Percentiles rank a stretch among this genome's conserved stretches.
These are phyloP conservation scores for Troides aeacus DNA, from an alignment of 2,888 invertebrate species.

Conservation along the genomic window DNA sequence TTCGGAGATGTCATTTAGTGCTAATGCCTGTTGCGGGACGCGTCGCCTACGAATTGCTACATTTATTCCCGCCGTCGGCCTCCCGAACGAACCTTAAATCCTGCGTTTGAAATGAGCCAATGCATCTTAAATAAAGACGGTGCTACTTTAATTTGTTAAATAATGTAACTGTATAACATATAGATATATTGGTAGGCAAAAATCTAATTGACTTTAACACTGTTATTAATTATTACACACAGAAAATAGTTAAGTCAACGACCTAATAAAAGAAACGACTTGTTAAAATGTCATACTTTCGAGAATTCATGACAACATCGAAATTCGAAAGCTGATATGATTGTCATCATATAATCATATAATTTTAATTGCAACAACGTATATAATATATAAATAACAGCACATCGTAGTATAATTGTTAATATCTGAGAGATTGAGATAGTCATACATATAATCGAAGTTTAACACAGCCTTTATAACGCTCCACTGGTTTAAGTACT, in stretches of 20 bases:
- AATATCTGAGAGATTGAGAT: too few relatives aligned
- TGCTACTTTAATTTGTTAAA: conserved; percentile 61
- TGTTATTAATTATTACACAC: too few relatives aligned
- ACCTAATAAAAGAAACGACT: too few relatives aligned
- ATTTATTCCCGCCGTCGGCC: conserved; percentile 64
- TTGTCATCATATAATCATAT: neutral
- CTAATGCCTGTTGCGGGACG: conserved; percentile 72
- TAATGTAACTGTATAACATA: conserved; percentile 47
- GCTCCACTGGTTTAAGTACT: too few relatives aligned
- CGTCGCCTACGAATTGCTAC: conserved; percentile 73
- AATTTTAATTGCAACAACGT: neutral
- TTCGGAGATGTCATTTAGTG: conserved; percentile 77
- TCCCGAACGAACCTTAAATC: conserved; percentile 67
- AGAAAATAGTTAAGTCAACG: too few relatives aligned
- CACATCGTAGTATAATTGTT: neutral
- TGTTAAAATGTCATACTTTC: too few relatives aligned
- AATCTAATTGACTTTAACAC: too few relatives aligned
- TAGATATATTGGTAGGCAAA: too few relatives aligned
- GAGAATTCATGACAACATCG: too few relatives aligned
- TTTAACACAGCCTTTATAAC: too few relatives aligned
- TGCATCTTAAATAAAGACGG: conserved; percentile 74
- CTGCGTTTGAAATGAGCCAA: conserved; percentile 73
- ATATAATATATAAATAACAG: neutral
- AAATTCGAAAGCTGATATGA: neutral
- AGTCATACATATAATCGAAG: too few relatives aligned